A percentile compares a stretch with the other conserved stretches of the same genome.
Evolutionary conservation across 2,113 vertebrate species (phyloP).

Genomic region (Urocitellus parryii): DNA sequence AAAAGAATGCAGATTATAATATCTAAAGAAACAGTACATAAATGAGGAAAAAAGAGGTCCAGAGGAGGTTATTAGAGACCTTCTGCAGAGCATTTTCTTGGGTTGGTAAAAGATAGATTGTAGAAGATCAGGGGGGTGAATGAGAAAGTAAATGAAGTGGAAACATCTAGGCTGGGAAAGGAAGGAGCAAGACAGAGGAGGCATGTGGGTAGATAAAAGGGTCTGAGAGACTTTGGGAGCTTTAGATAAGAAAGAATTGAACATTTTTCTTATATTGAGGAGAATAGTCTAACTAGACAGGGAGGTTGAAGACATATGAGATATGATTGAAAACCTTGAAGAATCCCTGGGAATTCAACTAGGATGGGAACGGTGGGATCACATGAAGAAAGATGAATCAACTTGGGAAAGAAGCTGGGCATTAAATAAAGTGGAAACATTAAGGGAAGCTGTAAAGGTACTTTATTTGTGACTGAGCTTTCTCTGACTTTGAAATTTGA

Average conservation of each 20-base stretch:
- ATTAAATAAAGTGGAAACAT: neutral
- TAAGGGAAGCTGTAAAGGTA: neutral
- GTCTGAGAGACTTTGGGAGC: neutral
- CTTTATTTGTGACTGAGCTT: neutral
- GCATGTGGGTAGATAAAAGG: neutral
- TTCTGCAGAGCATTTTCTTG: neutral
- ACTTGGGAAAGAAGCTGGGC: neutral
- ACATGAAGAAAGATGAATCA: neutral
- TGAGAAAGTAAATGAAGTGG: neutral
- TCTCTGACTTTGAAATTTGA: conserved; percentile 41
- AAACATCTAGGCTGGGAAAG: neutral
- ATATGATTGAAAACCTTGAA: neutral
- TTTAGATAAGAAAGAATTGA: neutral
- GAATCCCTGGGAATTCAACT: neutral
- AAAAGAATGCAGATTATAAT: neutral
- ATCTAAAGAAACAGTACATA: neutral
- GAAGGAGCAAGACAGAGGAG: neutral
- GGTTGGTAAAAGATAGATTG: neutral
- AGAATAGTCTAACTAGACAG: neutral
- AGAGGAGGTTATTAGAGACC: neutral
- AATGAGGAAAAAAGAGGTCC: neutral
- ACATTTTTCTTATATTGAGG: neutral
- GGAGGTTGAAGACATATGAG: neutral
- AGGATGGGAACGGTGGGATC: neutral
- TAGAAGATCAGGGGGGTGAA: neutral